Conservation (phyloP, 2,113 vertebrate genomes). For the Crotalus helleri region DNA sequence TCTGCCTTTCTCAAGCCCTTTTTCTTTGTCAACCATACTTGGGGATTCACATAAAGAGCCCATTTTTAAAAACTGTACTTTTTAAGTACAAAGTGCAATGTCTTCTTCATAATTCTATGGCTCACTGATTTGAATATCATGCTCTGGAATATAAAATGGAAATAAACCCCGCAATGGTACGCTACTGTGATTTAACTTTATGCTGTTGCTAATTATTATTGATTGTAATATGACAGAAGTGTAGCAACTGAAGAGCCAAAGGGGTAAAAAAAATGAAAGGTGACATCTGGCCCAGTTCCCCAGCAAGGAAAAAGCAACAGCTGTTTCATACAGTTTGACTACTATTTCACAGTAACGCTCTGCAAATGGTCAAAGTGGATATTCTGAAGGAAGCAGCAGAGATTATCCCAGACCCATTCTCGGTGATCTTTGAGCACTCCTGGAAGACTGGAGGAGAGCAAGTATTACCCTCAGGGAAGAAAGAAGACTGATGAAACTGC, state of each 20-base stretch:
- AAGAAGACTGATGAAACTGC: not conserved
- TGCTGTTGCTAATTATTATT: slow-evolving; percentile 44
- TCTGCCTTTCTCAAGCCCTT: not conserved
- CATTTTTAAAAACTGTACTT: not conserved
- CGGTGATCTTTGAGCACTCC: not conserved
- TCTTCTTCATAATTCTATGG: slow-evolving; percentile 16
- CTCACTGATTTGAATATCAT: slow-evolving; percentile 22
- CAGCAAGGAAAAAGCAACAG: slow-evolving; percentile 15
- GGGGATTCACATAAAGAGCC: not conserved
- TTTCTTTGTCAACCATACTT: not conserved
- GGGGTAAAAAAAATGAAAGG: slow-evolving; percentile 39
- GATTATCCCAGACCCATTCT: not conserved
- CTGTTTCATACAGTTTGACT: slow-evolving; percentile 32
- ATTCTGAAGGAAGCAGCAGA: not conserved
- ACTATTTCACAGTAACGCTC: slow-evolving; percentile 24
- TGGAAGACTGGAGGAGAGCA: not conserved
- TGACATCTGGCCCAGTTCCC: slow-evolving; percentile 53
- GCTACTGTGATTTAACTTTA: slow-evolving; percentile 31
- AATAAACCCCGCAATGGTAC: not conserved
- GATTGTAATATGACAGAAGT: slow-evolving; percentile 46
- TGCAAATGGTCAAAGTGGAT: not conserved
- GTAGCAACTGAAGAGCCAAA: not conserved
- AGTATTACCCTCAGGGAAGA: not conserved
- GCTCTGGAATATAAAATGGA: slow-evolving; percentile 27
- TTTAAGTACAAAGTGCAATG: not conserved